A percentile compares a stretch with the other conserved stretches of the same genome.
phyloP scores from a whole-genome alignment of 2,888 invertebrate genomes.

The Clostera curtula region DNA sequence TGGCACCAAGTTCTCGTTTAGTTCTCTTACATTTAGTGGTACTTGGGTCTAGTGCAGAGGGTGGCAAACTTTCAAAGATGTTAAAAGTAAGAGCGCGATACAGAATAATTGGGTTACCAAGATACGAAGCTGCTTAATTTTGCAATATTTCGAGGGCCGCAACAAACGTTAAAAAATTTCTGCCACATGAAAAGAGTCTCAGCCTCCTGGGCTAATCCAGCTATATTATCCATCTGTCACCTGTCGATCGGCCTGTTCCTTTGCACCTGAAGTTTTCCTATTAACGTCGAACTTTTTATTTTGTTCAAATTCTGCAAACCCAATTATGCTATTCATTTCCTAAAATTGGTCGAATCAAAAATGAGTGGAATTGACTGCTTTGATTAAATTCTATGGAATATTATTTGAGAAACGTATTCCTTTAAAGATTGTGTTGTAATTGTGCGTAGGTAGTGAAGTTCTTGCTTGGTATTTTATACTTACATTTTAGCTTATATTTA shows the following conservation, averaged over 20 bases:
- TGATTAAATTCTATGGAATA: conserved; percentile 4
- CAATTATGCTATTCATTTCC: conserved; percentile 38
- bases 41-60: no score
- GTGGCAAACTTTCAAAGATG: no score
- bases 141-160: no score
- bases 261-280: conserved; percentile 61
- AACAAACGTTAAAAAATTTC: not conserved
- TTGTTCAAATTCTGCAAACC: conserved; percentile 27
- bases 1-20: no score
- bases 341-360: conserved; percentile 25
- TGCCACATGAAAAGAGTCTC: not conserved
- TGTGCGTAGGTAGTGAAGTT: no score
- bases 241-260: conserved; percentile 50
- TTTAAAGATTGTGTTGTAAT: no score
- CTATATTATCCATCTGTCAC: conserved; percentile 68
- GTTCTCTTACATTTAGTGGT: no score
- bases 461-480: no score
- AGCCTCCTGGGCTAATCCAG: conserved; percentile 5
- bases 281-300: conserved; percentile 43
- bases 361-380: conserved; percentile 13
- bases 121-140: no score
- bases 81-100: no score
- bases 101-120: no score
- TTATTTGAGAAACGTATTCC: no score
- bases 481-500: not conserved